These are phyloP conservation scores for Macrosiphum euphorbiae DNA, from an alignment of 2,888 invertebrate genomes.

Conservation along the genomic window DNA sequence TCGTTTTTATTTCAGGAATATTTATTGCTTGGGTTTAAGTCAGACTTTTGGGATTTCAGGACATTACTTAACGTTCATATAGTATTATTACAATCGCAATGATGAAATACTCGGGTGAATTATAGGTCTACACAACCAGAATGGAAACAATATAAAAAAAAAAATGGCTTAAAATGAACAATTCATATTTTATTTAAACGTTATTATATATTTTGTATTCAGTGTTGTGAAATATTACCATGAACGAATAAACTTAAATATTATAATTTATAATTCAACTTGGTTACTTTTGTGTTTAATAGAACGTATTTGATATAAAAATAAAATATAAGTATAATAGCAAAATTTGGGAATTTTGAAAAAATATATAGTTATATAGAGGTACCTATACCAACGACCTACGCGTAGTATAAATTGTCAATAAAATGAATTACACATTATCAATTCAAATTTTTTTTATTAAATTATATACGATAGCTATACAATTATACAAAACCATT, in stretches of 20 bases:
- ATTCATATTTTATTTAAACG: neutral
- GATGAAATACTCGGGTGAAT: conserved; percentile 26
- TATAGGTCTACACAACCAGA: neutral
- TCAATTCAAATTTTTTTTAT: neutral
- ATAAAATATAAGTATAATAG: neutral
- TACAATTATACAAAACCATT: neutral
- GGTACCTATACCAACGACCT: no score
- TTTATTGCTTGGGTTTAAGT: conserved; percentile 47
- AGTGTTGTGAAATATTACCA: neutral
- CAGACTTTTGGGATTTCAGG: conserved; percentile 34
- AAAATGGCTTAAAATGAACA: neutral
- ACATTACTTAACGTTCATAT: neutral
- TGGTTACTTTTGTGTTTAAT: neutral
- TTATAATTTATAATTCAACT: neutral
- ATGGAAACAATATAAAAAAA: neutral
- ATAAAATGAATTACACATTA: neutral
- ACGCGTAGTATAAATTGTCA: neutral
- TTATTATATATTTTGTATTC: neutral
- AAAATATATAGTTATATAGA: no score
- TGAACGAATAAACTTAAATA: neutral
- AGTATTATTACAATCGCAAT: conserved; percentile 12
- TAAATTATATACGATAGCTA: neutral
- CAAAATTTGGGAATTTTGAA: neutral
- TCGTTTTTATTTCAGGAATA: conserved; percentile 44
- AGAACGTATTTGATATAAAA: neutral